Evolutionary conservation across 2,113 vertebrate species (phyloP).

Genomic region (Takifugu flavidus): DNA sequence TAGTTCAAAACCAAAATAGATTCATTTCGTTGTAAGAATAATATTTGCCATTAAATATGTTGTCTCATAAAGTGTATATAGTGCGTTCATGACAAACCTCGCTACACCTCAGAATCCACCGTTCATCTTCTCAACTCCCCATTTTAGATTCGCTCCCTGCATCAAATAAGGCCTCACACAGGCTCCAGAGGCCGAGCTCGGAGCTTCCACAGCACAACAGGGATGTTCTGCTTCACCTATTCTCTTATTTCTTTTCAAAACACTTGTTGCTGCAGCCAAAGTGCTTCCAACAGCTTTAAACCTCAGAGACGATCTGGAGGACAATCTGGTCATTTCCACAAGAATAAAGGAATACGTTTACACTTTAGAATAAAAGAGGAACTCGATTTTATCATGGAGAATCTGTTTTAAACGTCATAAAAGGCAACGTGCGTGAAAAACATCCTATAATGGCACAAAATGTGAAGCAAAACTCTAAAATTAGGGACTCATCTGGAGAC

Average conservation of each 20-base stretch:
- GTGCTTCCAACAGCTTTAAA: no score
- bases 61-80: conserved; percentile 74
- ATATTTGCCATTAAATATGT: conserved; percentile 56
- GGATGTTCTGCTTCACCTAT: neutral
- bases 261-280: neutral
- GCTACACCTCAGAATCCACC: conserved; percentile 45
- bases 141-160: neutral
- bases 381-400: no score
- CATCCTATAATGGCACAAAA: no score
- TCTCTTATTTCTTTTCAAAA: neutral
- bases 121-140: neutral
- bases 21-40: conserved; percentile 58
- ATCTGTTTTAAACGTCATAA: no score
- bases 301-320: no score
- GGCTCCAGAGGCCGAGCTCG: neutral
- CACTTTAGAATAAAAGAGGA: no score
- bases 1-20: conserved; percentile 79
- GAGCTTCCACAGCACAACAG: neutral
- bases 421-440: no score
- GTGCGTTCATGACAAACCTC: conserved; percentile 70
- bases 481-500: no score
- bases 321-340: no score
- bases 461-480: no score
- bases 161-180: no score
- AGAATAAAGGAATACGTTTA: no score